A percentile compares a stretch with the other conserved stretches of the same genome.
Evolutionary conservation across 2,888 invertebrate genomes (phyloP).

Genomic region (Pomacea canaliculata): DNA sequence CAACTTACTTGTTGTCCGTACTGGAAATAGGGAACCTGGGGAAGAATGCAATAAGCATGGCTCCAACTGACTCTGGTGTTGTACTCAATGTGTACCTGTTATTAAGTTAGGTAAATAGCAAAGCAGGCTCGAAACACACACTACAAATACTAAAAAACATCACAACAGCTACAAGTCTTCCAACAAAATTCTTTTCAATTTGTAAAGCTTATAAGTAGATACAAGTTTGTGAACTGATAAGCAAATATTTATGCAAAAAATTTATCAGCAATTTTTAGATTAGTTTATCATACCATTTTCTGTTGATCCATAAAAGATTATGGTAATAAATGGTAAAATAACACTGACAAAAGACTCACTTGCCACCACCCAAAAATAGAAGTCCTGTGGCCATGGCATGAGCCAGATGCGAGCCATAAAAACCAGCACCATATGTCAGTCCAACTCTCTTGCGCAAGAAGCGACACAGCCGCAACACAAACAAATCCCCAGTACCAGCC

Average conservation of each 20-base stretch:
- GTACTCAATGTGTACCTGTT: conserved; percentile 72
- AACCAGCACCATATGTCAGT: conserved; percentile 73
- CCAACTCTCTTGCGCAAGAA: conserved; percentile 84
- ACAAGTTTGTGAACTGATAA: too few relatives aligned
- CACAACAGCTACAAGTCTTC: too few relatives aligned
- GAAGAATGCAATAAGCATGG: conserved; percentile 92
- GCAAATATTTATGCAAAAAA: too few relatives aligned
- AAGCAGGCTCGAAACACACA: neutral
- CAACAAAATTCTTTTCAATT: too few relatives aligned
- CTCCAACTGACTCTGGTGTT: conserved; percentile 87
- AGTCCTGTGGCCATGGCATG: conserved; percentile 95
- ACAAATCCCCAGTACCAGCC: conserved; percentile 93
- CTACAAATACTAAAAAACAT: neutral
- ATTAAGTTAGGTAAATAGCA: conserved; percentile 19
- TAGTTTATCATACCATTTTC: too few relatives aligned
- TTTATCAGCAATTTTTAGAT: too few relatives aligned
- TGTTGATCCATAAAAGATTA: too few relatives aligned
- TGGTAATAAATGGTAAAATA: too few relatives aligned
- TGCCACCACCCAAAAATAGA: conserved; percentile 92
- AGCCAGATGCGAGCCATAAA: conserved; percentile 93
- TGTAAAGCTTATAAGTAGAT: too few relatives aligned
- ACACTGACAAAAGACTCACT: conserved; percentile 72
- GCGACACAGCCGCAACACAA: conserved; percentile 84
- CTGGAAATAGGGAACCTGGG: conserved; percentile 96
- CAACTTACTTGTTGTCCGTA: conserved; percentile 88